A percentile compares a stretch with the other conserved stretches of the same genome.
These are phyloP conservation scores for Astropecten irregularis DNA, from an alignment of 53 echinoderm and acorn worm species.

Conservation along the genomic window DNA sequence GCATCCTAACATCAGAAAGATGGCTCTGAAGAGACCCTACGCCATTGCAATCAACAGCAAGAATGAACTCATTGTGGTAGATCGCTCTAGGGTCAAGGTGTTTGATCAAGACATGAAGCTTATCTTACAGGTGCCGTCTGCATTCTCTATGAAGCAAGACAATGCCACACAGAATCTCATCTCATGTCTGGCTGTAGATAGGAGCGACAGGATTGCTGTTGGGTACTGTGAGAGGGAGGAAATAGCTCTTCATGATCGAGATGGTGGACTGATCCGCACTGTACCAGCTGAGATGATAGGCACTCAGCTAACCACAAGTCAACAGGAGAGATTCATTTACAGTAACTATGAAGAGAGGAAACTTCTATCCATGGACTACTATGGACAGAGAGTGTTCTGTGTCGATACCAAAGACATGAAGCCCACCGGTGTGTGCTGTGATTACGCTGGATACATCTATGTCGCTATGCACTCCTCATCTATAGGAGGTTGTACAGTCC, in stretches of 20 bases:
- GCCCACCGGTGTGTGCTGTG: constrained; percentile 46
- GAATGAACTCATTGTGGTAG: constrained; percentile 5
- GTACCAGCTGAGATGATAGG: constrained; percentile 13
- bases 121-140: not conserved
- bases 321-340: constrained; percentile 10
- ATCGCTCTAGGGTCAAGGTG: constrained; percentile 24
- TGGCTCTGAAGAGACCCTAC: not conserved
- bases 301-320: not conserved
- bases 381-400: constrained; percentile 19
- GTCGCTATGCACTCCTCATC: constrained; percentile 1
- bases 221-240: not conserved
- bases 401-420: not conserved
- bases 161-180: not conserved
- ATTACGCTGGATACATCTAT: constrained; percentile 7
- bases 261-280: not conserved
- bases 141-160: too few species aligned
- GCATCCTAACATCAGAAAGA: not conserved
- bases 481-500: not conserved
- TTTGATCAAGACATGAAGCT: constrained; percentile 9
- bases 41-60: constrained; percentile 27
- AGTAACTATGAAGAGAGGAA: constrained; percentile 19
- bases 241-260: not conserved
- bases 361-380: not conserved
- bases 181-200: constrained; percentile 37
- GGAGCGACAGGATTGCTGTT: constrained; percentile 9